Base-by-base conservation (phyloP, 1,140 invertebrate species). In the Neodiprion virginianus region DNA sequence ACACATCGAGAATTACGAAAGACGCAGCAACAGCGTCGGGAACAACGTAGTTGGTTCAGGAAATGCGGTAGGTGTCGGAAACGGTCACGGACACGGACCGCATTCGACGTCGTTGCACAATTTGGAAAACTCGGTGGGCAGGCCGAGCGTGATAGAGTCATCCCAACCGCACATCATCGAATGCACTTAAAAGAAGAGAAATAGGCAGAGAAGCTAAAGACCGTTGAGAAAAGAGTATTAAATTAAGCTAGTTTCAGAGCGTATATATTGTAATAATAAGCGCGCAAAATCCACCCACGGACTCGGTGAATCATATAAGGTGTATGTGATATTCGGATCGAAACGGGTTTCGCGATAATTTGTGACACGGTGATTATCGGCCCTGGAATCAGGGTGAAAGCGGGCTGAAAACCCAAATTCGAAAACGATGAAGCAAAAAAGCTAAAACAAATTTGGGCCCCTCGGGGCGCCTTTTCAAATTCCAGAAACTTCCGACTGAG, bases 121-220 rank as follows among this genome's bases (percentile, higher is more conserved):
- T 77, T 78, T 90, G 50, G 91, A 91, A 76, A 94, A 94, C 81
- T 92, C 92, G 48, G 87, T 89, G n/a, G 85, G 86, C 48, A 89
- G 94, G 53, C 94, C 94, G 49, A 94, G 92, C 80, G 94, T 95
- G 71, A 96, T 96, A 85, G 94, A 96, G 88, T 95, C 94, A 65
- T 95, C 91, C 78, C 94, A 95, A 84, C 94, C 94, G 48, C 94
- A 95, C 88, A 95, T 96, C 79, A 96, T 96, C 80, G 94, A 96
- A 89, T 96, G 95, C 89, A 96, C 94, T 87, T 96, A 95, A 92
- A 73, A 74, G 11, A 61, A 3, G 28, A 40, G 5, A 40, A 14
- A 61, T 61, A 79, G 23, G 14, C 48, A 66, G 48, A 8, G 48
- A 12, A 75, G 67, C n/a, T 69, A 74, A 48, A 61, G 28, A 14